Conservation (phyloP, 2,797 vertebrate species). For the Melanitta fusca region DNA sequence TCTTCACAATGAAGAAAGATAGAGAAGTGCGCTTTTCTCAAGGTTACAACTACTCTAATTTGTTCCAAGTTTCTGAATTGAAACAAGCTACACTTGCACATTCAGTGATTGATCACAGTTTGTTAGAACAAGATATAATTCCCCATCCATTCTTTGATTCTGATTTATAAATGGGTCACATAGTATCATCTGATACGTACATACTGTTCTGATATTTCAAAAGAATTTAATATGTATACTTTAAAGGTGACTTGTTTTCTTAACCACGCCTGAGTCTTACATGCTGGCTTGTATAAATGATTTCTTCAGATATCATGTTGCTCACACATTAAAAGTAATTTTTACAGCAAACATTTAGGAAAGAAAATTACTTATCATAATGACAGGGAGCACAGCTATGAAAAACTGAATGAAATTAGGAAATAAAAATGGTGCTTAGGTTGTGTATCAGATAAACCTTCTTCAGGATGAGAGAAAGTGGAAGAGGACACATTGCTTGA, state of each 20-base stretch:
- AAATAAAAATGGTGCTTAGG: neutral
- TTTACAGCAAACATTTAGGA: neutral
- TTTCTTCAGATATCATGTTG: neutral
- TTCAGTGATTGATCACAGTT: neutral
- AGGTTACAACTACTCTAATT: neutral
- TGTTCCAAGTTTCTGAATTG: neutral
- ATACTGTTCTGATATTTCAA: neutral
- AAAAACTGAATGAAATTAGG: neutral
- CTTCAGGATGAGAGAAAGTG: neutral
- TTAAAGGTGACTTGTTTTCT: slow-evolving; percentile 4
- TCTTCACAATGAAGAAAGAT: neutral
- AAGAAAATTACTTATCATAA: neutral
- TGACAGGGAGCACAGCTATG: neutral
- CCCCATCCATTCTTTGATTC: neutral
- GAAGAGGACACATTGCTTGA: neutral
- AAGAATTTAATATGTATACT: neutral
- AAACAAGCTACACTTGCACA: neutral
- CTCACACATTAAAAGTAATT: neutral
- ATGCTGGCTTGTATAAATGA: neutral
- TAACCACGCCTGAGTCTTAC: neutral
- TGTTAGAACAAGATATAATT: slow-evolving; percentile 6
- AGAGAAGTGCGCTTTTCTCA: neutral
- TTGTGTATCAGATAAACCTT: neutral
- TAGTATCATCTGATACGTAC: neutral
- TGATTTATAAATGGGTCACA: neutral